Conservation (phyloP, 2,888 invertebrate species). For the Andrena marginata region DNA sequence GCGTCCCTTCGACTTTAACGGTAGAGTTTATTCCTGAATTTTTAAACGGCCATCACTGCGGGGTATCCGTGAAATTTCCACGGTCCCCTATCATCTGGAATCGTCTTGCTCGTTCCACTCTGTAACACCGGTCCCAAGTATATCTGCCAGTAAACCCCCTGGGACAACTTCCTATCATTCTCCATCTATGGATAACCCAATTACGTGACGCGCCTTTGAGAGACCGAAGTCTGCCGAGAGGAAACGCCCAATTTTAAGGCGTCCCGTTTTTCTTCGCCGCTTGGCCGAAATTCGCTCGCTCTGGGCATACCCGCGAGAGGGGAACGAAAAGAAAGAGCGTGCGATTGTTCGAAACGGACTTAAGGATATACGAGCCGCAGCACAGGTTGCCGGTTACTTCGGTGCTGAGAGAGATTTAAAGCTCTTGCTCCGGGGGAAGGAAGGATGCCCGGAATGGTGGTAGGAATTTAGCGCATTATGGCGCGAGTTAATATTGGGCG, state of each 20-base stretch:
- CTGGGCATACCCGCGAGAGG: conserved; percentile 54
- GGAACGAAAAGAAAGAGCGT: conserved; percentile 56
- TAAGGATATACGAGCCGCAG: conserved; percentile 72
- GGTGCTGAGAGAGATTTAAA: conserved; percentile 75
- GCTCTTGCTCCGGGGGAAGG: conserved; percentile 70
- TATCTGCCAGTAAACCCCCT: not conserved
- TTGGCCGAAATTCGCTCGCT: conserved; percentile 57
- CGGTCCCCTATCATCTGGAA: no score
- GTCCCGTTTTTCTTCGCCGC: conserved; percentile 41
- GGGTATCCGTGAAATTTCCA: no score
- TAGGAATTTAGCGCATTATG: conserved; percentile 82
- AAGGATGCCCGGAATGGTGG: conserved; percentile 77
- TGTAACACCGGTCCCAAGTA: no score
- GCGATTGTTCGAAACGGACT: conserved; percentile 74
- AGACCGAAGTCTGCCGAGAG: conserved; percentile 46
- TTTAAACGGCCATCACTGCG: not conserved
- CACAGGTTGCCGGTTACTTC: conserved; percentile 77
- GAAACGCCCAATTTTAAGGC: conserved; percentile 53
- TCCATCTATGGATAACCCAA: not conserved
- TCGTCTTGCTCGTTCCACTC: no score
- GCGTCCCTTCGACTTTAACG: not conserved
- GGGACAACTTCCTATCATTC: not conserved
- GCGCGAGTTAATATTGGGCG: conserved; percentile 82
- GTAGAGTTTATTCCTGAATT: not conserved
- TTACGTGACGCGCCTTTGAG: conserved; percentile 8